Conservation (phyloP, 1,140 invertebrate species). For the Liolophura sinensis region DNA sequence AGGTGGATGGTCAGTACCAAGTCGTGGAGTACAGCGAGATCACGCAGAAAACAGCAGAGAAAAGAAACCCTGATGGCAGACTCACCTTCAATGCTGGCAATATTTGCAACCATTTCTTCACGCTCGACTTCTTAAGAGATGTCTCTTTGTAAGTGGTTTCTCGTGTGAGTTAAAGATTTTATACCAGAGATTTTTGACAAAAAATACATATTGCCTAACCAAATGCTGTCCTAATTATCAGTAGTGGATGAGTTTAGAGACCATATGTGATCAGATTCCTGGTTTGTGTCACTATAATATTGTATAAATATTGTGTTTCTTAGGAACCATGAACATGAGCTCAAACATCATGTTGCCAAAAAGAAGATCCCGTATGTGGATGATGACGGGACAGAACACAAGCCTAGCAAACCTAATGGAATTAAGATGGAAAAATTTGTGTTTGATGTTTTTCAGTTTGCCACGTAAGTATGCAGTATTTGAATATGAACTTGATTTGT, state of each 20-base stretch:
- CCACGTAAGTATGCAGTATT: constrained; percentile 64
- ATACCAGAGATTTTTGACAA: no score
- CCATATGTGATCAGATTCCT: no score
- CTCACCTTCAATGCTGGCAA: constrained; percentile 93
- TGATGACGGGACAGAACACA: constrained; percentile 70
- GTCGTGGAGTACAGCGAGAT: constrained; percentile 97
- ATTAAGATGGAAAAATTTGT: constrained; percentile 99
- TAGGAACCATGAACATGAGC: constrained; percentile 57
- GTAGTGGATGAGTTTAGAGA: no score
- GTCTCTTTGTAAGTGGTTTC: constrained; percentile 59
- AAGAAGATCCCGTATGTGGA: constrained; percentile 95
- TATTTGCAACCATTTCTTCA: constrained; percentile 99
- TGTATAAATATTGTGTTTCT: constrained; percentile 15
- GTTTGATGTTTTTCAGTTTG: constrained; percentile 96
- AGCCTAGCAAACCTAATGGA: constrained; percentile 85
- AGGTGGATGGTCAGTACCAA: constrained; percentile 83
- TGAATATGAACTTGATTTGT: background rate
- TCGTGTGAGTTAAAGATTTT: no score
- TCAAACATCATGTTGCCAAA: constrained; percentile 93
- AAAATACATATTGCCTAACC: no score
- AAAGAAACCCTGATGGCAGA: constrained; percentile 75
- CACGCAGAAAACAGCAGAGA: constrained; percentile 81
- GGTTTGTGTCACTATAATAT: background rate
- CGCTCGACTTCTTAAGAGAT: constrained; percentile 76
- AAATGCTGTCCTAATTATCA: no score